Evolutionary conservation across 1,140 invertebrate genomes (phyloP), one percentile per base, ranked within the genome.

Genomic region (Leptinotarsa defecta): DNA sequence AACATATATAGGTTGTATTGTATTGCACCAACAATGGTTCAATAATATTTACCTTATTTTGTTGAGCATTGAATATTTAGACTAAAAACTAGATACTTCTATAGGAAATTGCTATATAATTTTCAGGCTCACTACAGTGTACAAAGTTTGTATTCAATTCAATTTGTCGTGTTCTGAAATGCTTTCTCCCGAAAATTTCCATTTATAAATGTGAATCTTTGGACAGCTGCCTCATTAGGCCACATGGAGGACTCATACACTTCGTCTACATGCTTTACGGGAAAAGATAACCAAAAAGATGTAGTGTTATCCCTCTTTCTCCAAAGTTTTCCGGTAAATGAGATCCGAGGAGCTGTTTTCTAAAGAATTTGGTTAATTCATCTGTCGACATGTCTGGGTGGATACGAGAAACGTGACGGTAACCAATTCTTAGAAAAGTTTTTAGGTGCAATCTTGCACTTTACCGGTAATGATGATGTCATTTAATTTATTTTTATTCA

Each of bases 381-480:
- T 20, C 63, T 65, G 4, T 65, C 20, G 20, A 24, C 4, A 65
- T 65, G 20, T 65, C 63, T 65, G 63, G 63, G 0, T 43, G 34
- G 8, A 43, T 43, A 43, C 8, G 34, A 43, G 34, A 11, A 11
- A 43, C 1, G 1, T 43, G 34, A 43, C 1, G 8, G 34, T 43
- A 62, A 62, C 15, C 2, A 15, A 24, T 65, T 65, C 63, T 65
- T 4, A 20, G 20, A 24, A 24, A 22, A 22, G 63, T 24, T 65
- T 24, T 65, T 65, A 65, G n/a, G 63, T n/a, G n/a, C n/a, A 62
- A 65, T 65, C 63, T 65, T 22, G 63, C 63, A 65, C 63, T 65
- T 65, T 24, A 65, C 63, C 63, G n/a, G 63, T 65, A 4, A 65
- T 65, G 3, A 65, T 65, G 3, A 24, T 65, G 63, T 65, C 3